phyloP scores from a whole-genome alignment of 2,888 invertebrate species.

The Drosophila birchii region DNA sequence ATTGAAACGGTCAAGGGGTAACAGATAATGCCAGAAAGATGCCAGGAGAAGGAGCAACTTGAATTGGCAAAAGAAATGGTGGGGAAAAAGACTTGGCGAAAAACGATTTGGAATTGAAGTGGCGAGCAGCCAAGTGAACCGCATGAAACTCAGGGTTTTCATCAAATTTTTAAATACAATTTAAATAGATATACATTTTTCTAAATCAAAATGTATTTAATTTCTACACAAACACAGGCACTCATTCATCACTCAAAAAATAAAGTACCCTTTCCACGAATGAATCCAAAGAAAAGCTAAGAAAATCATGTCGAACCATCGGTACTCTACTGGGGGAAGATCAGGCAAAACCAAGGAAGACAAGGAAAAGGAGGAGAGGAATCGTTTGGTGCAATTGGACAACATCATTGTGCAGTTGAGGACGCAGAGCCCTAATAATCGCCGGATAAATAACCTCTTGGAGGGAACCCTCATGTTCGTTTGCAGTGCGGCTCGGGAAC shows the following conservation, averaged over 20 bases:
- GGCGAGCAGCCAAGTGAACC: slow-evolving; percentile 14
- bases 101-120: slow-evolving; percentile 6
- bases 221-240: background rate
- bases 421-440: background rate
- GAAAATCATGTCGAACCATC: slow-evolving; percentile 16
- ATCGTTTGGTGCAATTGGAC: slow-evolving; percentile 14
- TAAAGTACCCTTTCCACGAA: background rate
- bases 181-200: too few species aligned
- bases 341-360: background rate
- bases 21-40: slow-evolving; percentile 14
- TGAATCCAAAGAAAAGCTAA: background rate
- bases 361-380: slow-evolving; percentile 2
- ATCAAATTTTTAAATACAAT: too few species aligned
- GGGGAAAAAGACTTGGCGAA: slow-evolving; percentile 17
- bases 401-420: slow-evolving; percentile 14
- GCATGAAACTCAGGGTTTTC: background rate
- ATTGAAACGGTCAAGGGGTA: slow-evolving; percentile 59
- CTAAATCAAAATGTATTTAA: too few species aligned
- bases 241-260: background rate
- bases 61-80: slow-evolving; percentile 11
- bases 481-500: background rate
- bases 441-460: background rate
- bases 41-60: background rate
- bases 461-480: slow-evolving; percentile 10
- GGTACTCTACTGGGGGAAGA: background rate